Conservation (phyloP, 2,113 vertebrate species). For the Eclectus roratus region DNA sequence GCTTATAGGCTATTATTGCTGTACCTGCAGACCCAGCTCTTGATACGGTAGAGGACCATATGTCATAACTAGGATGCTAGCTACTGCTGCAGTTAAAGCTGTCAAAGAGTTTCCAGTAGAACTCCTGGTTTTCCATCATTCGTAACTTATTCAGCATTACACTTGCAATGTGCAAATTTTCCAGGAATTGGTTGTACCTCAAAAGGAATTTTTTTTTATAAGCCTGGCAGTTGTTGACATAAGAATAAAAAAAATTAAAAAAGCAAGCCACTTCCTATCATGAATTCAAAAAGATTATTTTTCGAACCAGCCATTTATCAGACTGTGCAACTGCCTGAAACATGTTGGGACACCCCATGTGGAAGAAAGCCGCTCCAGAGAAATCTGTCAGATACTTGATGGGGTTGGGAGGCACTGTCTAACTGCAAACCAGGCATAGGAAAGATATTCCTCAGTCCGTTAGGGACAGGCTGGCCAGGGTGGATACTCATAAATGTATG, state of each 20-base stretch:
- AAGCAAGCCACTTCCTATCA: neutral
- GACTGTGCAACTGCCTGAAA: neutral
- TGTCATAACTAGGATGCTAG: neutral
- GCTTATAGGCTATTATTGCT: neutral
- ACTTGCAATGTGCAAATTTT: neutral
- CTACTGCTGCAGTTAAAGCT: neutral
- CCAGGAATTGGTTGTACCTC: neutral
- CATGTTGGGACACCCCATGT: fast-evolving
- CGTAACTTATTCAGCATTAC: neutral
- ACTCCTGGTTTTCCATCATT: neutral
- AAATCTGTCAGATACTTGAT: neutral
- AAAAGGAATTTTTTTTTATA: neutral
- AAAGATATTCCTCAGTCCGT: neutral
- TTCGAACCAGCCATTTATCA: neutral
- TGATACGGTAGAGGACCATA: neutral
- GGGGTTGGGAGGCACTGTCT: neutral
- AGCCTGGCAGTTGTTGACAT: neutral
- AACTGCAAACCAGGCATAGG: neutral
- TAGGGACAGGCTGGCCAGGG: neutral
- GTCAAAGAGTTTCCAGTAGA: neutral
- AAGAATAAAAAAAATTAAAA: neutral
- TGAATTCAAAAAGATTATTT: neutral
- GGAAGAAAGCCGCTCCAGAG: neutral
- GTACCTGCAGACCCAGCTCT: neutral
- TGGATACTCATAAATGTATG: neutral